A percentile compares a stretch with the other conserved stretches of the same genome.
These are phyloP conservation scores for Loriculus beryllinus DNA, from an alignment of 2,797 vertebrate species.

Conservation along the genomic window DNA sequence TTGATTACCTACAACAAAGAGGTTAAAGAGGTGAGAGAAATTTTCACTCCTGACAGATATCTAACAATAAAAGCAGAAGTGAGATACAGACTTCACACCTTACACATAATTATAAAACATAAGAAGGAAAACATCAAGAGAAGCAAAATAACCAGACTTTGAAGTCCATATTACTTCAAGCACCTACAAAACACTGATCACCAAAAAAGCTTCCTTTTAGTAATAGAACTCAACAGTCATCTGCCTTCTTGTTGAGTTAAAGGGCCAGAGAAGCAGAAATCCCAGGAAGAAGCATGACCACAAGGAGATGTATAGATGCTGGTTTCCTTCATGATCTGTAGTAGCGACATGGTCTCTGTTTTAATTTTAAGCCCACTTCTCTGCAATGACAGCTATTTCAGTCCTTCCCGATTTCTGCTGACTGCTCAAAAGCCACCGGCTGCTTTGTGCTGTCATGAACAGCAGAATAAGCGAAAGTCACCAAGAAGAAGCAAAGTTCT, in stretches of 20 bases:
- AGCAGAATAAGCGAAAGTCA: not conserved
- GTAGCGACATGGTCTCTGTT: not conserved
- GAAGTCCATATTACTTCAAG: not conserved
- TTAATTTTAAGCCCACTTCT: not conserved
- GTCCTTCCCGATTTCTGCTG: not conserved
- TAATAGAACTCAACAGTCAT: not conserved
- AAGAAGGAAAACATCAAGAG: not conserved
- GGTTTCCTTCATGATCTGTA: not conserved
- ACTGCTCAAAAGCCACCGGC: rapidly evolving
- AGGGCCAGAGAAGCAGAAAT: not conserved
- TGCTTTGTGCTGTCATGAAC: rapidly evolving
- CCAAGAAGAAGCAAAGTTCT: not conserved
- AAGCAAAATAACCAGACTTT: not conserved
- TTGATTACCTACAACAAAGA: not conserved
- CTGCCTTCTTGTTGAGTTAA: not conserved
- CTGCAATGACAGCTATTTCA: not conserved
- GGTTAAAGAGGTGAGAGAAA: not conserved
- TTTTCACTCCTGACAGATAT: not conserved
- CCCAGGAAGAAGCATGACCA: not conserved
- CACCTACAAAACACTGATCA: not conserved
- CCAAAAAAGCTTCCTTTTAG: too few species aligned
- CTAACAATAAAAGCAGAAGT: not conserved
- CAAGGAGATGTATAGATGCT: not conserved
- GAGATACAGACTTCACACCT: not conserved
- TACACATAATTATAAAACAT: not conserved